Evolutionary conservation across 2,888 invertebrate genomes (phyloP), one percentile per base, ranked within the genome.

Genomic region (Pharmacophagus antenor): DNA sequence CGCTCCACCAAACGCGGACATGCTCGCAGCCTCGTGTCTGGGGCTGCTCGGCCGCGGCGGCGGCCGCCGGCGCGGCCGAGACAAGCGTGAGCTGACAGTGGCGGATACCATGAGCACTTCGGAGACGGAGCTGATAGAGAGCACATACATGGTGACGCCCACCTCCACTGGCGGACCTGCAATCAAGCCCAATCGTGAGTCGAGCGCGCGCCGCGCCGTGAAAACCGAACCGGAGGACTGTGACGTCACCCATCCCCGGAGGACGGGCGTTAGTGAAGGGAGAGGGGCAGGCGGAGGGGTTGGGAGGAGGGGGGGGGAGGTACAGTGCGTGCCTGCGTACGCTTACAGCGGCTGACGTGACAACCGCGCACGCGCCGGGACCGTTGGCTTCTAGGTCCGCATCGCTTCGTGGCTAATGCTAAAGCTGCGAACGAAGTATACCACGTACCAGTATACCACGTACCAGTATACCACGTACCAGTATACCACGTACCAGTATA

Each of bases 81-180:
- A 65, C 73, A 73, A 71, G 71, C 70, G 70, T 67, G 97, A 97
- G 93, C 96, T 97, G 94, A 98, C 97, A 84, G 79, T 71, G 77
- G 79, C 86, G 89, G 88, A 89, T 95, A 98, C 98, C 98, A 98
- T 98, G 94, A 97, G 95, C 92, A 98, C 98, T 95, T 98, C 98
- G 92, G 97, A 98, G 92, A 98, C 96, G 91, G 97, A 97, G 93
- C 97, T 97, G 95, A 98, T 98, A 93, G 97, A 97, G 93, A 98
- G 95, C 92, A 98, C 97, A 94, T 97, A 97, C 95, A 98, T 97
- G 92, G 98, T 98, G 93, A 98, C 97, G 91, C 97, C 97, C 91
- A 98, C 98, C 92, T 97, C 97, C 92, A 98, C 98, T 86, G 98
- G 97, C 91, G 96, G 95, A 95, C 97, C 97, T 98, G 95, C 91